These are phyloP conservation scores for Neoaliturus tenellus DNA, from an alignment of 2,888 invertebrate genomes.

Conservation along the genomic window DNA sequence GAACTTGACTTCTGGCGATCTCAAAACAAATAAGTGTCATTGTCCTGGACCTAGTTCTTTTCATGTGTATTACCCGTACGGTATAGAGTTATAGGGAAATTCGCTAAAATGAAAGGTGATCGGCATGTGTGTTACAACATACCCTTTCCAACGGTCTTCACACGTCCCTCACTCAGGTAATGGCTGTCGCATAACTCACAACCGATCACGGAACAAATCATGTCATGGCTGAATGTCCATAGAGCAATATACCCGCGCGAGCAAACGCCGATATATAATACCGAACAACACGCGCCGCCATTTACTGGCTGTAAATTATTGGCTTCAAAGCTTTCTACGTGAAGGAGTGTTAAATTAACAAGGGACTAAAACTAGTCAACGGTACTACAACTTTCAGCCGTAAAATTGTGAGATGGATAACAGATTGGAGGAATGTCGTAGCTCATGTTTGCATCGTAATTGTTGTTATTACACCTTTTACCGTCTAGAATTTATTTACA, in stretches of 20 bases:
- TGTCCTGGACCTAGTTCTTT: too few relatives aligned
- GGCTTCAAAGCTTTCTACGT: too few relatives aligned
- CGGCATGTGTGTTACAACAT: too few relatives aligned
- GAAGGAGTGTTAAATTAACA: background rate
- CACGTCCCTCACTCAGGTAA: background rate
- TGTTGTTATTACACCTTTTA: too few relatives aligned
- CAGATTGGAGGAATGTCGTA: background rate
- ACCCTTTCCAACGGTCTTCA: background rate
- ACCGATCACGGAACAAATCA: slow-evolving; percentile 15
- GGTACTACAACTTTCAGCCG: background rate
- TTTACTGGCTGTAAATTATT: background rate
- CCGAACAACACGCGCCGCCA: background rate
- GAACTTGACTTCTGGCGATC: too few relatives aligned
- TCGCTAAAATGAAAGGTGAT: too few relatives aligned
- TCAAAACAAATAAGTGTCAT: too few relatives aligned
- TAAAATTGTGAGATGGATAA: background rate
- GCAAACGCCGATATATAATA: background rate
- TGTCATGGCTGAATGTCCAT: background rate
- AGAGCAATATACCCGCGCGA: background rate
- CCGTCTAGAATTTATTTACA: too few relatives aligned
- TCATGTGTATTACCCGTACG: too few relatives aligned
- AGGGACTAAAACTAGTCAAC: background rate
- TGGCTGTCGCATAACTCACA: slow-evolving; percentile 11
- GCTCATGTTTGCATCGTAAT: too few relatives aligned
- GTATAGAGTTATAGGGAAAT: too few relatives aligned